These are phyloP conservation scores for Drosophila limbata DNA, from an alignment of 2,888 invertebrate species.

Conservation along the genomic window DNA sequence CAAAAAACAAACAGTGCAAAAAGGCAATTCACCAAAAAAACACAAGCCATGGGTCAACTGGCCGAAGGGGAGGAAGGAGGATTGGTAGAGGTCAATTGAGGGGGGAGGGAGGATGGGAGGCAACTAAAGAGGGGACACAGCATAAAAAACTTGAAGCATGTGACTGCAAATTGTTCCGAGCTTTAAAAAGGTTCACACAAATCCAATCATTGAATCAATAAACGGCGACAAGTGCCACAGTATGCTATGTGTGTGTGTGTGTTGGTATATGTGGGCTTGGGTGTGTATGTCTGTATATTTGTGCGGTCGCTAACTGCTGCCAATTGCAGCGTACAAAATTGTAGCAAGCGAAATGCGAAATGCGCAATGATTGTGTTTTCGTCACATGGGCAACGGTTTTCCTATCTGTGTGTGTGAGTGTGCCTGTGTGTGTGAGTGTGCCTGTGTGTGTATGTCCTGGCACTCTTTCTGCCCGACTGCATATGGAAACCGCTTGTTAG, in stretches of 20 bases:
- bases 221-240: slow-evolving; percentile 64
- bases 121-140: slow-evolving; percentile 21
- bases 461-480: slow-evolving; percentile 46
- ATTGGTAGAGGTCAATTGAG: slow-evolving; percentile 21
- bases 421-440: background rate
- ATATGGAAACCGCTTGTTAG: slow-evolving; percentile 44
- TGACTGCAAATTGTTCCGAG: slow-evolving; percentile 46
- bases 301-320: slow-evolving; percentile 51
- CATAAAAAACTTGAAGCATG: slow-evolving; percentile 59
- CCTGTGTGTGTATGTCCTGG: slow-evolving; percentile 6
- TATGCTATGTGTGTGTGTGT: slow-evolving; percentile 9
- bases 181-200: slow-evolving; percentile 74
- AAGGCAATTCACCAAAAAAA: slow-evolving; percentile 61
- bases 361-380: slow-evolving; percentile 54
- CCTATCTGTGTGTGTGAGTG: slow-evolving; percentile 10
- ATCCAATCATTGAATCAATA: slow-evolving; percentile 77
- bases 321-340: slow-evolving; percentile 56
- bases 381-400: slow-evolving; percentile 23
- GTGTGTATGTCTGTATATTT: slow-evolving; percentile 6
- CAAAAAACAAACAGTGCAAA: slow-evolving; percentile 71
- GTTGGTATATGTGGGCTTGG: background rate
- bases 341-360: slow-evolving; percentile 49
- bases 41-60: slow-evolving; percentile 50
- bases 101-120: slow-evolving; percentile 18
- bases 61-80: background rate